Conservation (phyloP, 2,797 vertebrate species). For the Sorex maritimensis region DNA sequence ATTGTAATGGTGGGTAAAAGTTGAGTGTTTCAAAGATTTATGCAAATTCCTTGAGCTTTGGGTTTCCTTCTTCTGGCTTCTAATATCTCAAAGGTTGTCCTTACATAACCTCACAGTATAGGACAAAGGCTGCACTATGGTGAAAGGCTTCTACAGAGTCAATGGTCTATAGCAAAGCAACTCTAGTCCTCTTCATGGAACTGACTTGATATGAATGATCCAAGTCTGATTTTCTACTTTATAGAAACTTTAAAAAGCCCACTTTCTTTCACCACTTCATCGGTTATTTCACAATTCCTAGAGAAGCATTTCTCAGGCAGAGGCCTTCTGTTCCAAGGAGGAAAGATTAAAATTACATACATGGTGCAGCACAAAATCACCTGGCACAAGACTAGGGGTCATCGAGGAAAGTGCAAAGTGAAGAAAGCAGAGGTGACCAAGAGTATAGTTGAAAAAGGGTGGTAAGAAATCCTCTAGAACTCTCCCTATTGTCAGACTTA, state of each 20-base stretch:
- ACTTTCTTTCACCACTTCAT: background rate
- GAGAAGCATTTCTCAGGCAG: background rate
- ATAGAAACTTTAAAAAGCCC: background rate
- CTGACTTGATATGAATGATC: background rate
- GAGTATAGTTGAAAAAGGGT: no score
- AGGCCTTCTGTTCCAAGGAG: no score
- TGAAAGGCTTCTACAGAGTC: background rate
- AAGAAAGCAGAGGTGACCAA: background rate
- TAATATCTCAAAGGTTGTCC: background rate
- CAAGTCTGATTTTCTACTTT: background rate
- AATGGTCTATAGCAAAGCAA: background rate
- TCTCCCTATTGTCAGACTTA: background rate
- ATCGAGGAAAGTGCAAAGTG: background rate
- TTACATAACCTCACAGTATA: background rate
- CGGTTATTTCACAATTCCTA: background rate
- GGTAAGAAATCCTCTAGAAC: background rate
- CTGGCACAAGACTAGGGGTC: no score
- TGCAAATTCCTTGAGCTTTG: background rate
- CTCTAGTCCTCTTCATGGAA: background rate
- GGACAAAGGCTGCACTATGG: background rate
- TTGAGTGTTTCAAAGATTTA: background rate
- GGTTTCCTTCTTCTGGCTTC: conserved; percentile 22
- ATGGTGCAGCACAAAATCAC: no score
- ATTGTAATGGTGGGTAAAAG: background rate
- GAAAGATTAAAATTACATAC: no score